Base-by-base conservation (phyloP, 2,888 invertebrate species). In the Odontothrips loti region DNA sequence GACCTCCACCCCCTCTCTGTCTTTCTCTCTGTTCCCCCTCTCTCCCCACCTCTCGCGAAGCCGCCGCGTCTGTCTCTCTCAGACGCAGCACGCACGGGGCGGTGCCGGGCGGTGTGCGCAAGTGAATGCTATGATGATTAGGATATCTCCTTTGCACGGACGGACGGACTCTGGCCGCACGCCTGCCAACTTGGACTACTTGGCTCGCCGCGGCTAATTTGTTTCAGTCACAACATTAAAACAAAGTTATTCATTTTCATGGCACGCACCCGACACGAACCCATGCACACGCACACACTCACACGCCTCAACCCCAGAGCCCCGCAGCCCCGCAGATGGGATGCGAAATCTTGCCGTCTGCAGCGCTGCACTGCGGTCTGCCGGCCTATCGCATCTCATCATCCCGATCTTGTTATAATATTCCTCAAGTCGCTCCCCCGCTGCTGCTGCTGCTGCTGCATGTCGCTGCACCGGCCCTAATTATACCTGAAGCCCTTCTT, bases 191-290 rank as follows among this genome's bases (percentile, higher is more conserved):
- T 58, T 6, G 3, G 58, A 58, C 34, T 43, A 58, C 34, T 43
- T 43, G 34, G 34, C 58, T 75, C 27, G n/a, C 68, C 68, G 34
- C 68, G 11, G 27, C 68, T 75, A 75, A 75, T 75, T 75, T 75
- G 68, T 75, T 75, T 27, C 68, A 75, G 68, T 75, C 68, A 75
- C 68, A 75, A 75, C 68, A 75, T 75, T 75, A 75, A 75, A 75
- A 75, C 68, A 75, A 75, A 75, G 68, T 75, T 75, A 75, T 75
- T 75, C 68, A 75, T 75, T 27, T 75, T 12, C 27, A 10, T 6
- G 34, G 34, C 34, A 43, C 34, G 34, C 34, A 43, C 34, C 3
- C 34, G 34, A 6, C 34, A 43, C 34, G 34, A n/a, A n/a, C n/a
- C n/a, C n/a, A n/a, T n/a, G n/a, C n/a, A n/a, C 58, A 58, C 58